Evolutionary conservation across 2,888 invertebrate species (phyloP), one percentile per base, ranked within the genome.

Genomic region (Eupithecia tripunctaria): DNA sequence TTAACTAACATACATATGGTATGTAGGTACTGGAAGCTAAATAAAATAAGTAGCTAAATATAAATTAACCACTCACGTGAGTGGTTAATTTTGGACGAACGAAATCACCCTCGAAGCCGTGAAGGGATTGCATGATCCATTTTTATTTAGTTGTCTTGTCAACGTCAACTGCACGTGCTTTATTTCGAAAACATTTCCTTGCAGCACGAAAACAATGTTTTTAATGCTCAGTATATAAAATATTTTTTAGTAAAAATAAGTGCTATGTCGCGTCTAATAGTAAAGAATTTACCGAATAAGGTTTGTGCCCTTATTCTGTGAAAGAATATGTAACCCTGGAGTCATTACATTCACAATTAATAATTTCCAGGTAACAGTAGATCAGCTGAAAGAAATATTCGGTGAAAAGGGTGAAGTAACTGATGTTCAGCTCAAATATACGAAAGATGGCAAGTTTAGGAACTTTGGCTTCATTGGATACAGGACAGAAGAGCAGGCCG

Each of bases 401-500:
- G 95, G 96, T 67, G 90, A 96, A 82, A 97, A 97, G 85, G 99
- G 99, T 29, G 96, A 96, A 77, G 96, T 99, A 12, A 99, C 99
- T 10, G 99, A 99, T 93, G 96, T 99, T 10, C 98, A 98, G 83
- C 91, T 99, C 10, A 99, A 99, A 89, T 99, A 97, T 85, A 98
- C 98, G 0, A 96, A 97, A 81, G 97, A 98, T 94, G 99, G 99
- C 12, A 96, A 96, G 86, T 99, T 99, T 88, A 95, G 99, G 74
- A 97, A 97, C 83, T 99, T 99, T 92, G 98, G 97, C 6, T 99
- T 99, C 86, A 94, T 99, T 81, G 99, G 99, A 10, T 99, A 96
- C 89, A 96, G 97, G 85, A 96, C 95, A 29, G 97, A 97, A 76
- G 96, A 96, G 66, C 97, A 98, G 85, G 99, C 98, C 0, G 85